Evolutionary conservation across 2,797 vertebrate species (phyloP).

Genomic region (Pseudochirops cupreus): DNA sequence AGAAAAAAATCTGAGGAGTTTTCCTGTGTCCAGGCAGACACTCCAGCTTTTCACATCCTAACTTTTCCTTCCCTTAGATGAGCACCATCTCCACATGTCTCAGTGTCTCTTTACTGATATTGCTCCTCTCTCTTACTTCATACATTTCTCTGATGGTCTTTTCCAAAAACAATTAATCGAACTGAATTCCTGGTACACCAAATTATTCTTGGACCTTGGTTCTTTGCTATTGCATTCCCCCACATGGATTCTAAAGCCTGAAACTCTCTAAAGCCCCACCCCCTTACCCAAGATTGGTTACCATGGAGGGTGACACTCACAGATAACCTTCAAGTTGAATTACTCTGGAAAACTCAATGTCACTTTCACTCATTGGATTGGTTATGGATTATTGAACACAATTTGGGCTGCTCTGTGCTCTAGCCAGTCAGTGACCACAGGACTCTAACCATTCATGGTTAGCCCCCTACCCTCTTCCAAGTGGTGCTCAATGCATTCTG

Average conservation of each 20-base stretch:
- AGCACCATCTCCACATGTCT: rapidly evolving
- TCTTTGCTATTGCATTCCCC: neutral
- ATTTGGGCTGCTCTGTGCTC: too few relatives aligned
- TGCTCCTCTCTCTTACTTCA: neutral
- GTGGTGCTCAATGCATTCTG: too few relatives aligned
- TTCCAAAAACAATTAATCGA: neutral
- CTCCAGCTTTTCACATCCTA: neutral
- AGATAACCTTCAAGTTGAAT: too few relatives aligned
- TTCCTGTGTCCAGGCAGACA: neutral
- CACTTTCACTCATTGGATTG: too few relatives aligned
- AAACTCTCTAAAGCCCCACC: too few relatives aligned
- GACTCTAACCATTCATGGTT: too few relatives aligned
- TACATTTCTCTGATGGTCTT: neutral
- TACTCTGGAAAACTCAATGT: too few relatives aligned
- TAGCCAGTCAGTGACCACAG: too few relatives aligned
- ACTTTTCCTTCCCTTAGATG: neutral
- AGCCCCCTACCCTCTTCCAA: too few relatives aligned
- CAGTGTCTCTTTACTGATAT: neutral
- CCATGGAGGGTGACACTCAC: too few relatives aligned
- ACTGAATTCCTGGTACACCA: neutral
- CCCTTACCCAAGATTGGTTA: too few relatives aligned
- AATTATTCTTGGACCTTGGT: neutral
- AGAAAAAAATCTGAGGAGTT: neutral
- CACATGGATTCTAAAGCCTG: neutral
- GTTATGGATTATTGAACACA: too few relatives aligned